Percentiles rank a stretch among this genome's conserved stretches.
phyloP scores from a whole-genome alignment of 2,888 invertebrate genomes.

The Doris montereyensis region DNA sequence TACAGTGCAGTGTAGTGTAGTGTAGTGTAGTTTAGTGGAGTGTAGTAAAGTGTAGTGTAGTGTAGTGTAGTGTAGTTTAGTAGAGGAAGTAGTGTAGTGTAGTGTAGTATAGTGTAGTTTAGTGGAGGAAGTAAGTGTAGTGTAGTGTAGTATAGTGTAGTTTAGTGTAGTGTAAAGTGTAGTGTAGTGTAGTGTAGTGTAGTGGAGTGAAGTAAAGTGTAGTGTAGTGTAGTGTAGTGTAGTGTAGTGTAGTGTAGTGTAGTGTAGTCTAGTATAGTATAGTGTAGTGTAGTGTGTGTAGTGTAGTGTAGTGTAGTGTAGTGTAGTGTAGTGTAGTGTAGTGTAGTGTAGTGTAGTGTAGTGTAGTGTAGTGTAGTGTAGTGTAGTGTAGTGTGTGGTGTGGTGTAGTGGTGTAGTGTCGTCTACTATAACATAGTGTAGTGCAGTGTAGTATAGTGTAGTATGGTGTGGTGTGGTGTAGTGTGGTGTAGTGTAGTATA shows the following conservation, averaged over 20 bases:
- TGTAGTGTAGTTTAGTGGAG: conserved; percentile 35
- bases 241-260: conserved; percentile 31
- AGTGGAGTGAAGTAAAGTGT: conserved; percentile 24
- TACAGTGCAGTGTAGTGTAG: conserved; percentile 34
- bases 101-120: conserved; percentile 31
- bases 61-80: conserved; percentile 37
- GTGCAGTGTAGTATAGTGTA: conserved; percentile 27
- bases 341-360: conserved; percentile 27
- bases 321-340: conserved; percentile 28
- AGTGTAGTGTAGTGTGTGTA: too few relatives aligned
- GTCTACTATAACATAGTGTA: conserved; percentile 27
- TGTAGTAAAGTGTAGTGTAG: conserved; percentile 36
- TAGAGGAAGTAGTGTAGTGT: conserved; percentile 27
- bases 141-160: conserved; percentile 37
- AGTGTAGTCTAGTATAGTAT: conserved; percentile 31
- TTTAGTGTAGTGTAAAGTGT: too few relatives aligned
- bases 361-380: conserved; percentile 25
- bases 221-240: conserved; percentile 33
- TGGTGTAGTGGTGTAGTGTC: too few relatives aligned
- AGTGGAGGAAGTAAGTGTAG: conserved; percentile 27
- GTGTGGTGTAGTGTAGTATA: too few relatives aligned
- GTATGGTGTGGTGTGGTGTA: conserved; percentile 6
- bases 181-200: conserved; percentile 34
- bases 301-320: conserved; percentile 34
- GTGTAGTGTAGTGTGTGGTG: too few relatives aligned